phyloP scores from a whole-genome alignment of 2,797 vertebrate genomes.

The Zalophus californianus region DNA sequence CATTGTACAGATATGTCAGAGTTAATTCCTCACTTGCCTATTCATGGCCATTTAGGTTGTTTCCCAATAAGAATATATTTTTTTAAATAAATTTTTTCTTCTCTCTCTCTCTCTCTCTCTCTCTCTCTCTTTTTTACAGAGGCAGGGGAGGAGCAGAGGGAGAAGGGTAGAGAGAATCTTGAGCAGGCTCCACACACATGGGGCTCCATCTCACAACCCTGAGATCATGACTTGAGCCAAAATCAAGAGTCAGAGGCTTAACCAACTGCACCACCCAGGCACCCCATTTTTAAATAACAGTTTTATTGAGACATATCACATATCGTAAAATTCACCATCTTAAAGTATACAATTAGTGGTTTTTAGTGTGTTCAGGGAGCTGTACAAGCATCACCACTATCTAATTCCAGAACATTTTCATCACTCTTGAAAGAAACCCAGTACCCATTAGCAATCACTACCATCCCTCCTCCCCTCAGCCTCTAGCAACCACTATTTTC shows the following conservation, averaged over 20 bases:
- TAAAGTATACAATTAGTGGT: not conserved
- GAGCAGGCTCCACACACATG: not conserved
- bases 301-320: not conserved
- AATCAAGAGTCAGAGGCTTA: not conserved
- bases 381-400: not conserved
- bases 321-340: not conserved
- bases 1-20: not conserved
- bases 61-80: not conserved
- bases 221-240: not conserved
- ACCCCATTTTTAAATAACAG: not conserved
- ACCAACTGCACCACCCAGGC: not conserved
- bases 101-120: not conserved
- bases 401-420: not conserved
- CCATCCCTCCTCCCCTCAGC: not conserved
- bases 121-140: not conserved
- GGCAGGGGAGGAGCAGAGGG: not conserved
- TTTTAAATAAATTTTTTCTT: not conserved
- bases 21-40: not conserved
- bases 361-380: not conserved
- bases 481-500: not conserved
- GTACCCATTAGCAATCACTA: no score
- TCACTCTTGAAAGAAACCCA: not conserved
- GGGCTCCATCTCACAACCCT: not conserved
- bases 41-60: not conserved
- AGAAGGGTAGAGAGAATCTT: not conserved